Percentiles rank a stretch among this genome's conserved stretches.
Evolutionary conservation across 2,113 vertebrate genomes (phyloP).

Genomic region (Antigone vipio): DNA sequence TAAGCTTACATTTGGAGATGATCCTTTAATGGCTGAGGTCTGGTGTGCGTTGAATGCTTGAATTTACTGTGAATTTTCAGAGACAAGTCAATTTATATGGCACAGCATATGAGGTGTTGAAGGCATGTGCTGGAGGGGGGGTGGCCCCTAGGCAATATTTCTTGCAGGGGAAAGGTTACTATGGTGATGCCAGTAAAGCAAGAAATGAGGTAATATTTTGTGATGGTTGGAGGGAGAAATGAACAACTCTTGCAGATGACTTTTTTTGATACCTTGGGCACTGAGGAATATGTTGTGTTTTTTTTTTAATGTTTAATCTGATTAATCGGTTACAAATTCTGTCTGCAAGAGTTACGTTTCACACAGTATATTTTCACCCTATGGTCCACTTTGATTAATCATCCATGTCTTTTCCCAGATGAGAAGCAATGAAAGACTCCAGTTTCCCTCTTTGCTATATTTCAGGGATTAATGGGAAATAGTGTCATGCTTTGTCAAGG

Average conservation of each 20-base stretch:
- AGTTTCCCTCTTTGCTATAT: constrained; percentile 55
- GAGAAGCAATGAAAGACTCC: constrained; percentile 57
- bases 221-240: background rate
- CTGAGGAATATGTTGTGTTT: background rate
- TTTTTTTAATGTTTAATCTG: constrained; percentile 40
- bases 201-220: constrained; percentile 49
- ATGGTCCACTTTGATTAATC: constrained; percentile 64
- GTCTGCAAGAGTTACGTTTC: constrained; percentile 25
- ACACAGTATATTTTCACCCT: constrained; percentile 36
- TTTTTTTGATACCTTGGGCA: constrained; percentile 29
- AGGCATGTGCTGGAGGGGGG: constrained; percentile 1
- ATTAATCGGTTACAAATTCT: constrained; percentile 18
- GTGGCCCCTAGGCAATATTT: background rate
- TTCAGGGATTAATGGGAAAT: constrained; percentile 68
- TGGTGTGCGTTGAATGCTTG: background rate
- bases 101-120: background rate
- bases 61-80: constrained; percentile 19
- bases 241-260: background rate
- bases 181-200: constrained; percentile 48
- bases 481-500: constrained; percentile 63
- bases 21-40: constrained; percentile 1
- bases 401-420: constrained; percentile 48
- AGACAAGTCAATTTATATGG: background rate
- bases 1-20: constrained; percentile 11
- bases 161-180: constrained; percentile 42